phyloP scores from a whole-genome alignment of 1,140 invertebrate genomes.

The Macrobrachium rosenbergii region DNA sequence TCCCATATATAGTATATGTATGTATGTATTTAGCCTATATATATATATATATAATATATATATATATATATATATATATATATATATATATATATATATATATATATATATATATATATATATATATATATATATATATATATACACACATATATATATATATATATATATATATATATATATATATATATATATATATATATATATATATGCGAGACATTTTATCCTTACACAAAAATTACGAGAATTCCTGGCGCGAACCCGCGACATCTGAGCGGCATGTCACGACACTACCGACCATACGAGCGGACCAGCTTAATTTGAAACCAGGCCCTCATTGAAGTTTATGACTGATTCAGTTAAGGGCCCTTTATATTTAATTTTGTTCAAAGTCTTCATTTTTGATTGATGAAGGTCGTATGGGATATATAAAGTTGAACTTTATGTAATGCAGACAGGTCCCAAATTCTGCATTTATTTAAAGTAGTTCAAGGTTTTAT shows the following conservation, averaged over 20 bases:
- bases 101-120: neutral
- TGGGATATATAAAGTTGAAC: no score
- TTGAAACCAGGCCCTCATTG: no score
- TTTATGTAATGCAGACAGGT: no score
- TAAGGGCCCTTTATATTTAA: neutral
- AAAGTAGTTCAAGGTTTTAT: no score
- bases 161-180: neutral
- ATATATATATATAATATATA: conserved; percentile 24
- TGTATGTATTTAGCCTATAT: conserved; percentile 3
- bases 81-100: neutral
- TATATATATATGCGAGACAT: neutral
- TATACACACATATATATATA: neutral
- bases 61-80: conserved; percentile 4
- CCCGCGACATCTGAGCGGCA: no score
- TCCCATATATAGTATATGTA: conserved; percentile 1
- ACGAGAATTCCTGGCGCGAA: no score
- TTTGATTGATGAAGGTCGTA: no score
- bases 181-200: neutral
- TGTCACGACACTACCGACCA: no score
- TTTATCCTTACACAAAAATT: neutral
- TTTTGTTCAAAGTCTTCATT: no score
- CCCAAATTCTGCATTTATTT: no score
- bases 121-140: conserved; percentile 1
- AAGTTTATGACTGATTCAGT: neutral
- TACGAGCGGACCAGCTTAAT: no score